These are phyloP conservation scores for Myotis myotis DNA, from an alignment of 2,797 vertebrate species.

Conservation along the genomic window DNA sequence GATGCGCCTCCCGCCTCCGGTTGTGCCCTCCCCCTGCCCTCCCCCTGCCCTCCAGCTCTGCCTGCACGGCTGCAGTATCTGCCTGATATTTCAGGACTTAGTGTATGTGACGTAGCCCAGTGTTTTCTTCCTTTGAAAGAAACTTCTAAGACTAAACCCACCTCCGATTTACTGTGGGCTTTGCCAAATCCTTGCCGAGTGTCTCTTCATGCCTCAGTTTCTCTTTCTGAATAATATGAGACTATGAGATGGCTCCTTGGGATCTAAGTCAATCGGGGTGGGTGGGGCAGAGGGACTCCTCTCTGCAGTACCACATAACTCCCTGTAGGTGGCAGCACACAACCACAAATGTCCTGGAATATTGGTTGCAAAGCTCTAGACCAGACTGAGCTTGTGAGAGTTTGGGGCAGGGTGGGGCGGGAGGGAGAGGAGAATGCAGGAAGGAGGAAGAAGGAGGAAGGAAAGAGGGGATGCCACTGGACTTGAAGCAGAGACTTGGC, in stretches of 20 bases:
- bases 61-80: background rate
- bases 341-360: background rate
- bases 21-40: background rate
- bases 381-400: background rate
- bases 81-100: no score
- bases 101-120: fast-evolving
- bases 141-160: background rate
- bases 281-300: background rate
- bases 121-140: background rate
- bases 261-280: fast-evolving
- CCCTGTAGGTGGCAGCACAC: conserved; percentile 54
- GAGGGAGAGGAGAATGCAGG: background rate
- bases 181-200: background rate
- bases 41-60: background rate
- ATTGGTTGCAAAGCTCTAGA: fast-evolving
- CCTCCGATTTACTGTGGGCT: background rate
- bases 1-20: no score
- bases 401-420: background rate
- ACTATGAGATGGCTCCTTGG: no score
- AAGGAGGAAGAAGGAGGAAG: background rate
- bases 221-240: background rate
- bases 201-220: background rate
- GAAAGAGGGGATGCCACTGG: background rate
- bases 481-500: background rate
- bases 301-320: background rate